Percentiles rank a stretch among this genome's conserved stretches.
phyloP scores from a whole-genome alignment of 1,140 invertebrate species.

The Campodea augens region DNA sequence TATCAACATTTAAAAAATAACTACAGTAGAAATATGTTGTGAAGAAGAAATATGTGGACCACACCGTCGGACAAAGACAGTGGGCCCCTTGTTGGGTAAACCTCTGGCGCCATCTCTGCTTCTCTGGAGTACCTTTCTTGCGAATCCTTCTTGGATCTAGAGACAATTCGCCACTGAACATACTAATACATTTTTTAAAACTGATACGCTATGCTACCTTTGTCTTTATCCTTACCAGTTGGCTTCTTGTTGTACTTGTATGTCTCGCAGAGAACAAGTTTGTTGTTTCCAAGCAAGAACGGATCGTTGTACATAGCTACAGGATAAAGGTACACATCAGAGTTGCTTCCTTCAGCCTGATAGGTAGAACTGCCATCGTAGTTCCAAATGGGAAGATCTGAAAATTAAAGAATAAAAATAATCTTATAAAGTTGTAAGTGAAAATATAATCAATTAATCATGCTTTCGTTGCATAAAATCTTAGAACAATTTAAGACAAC shows the following conservation, averaged over 20 bases:
- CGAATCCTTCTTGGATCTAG: background rate
- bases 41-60: no score
- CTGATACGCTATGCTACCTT: no score
- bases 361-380: conserved; percentile 36
- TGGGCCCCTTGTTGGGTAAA: background rate
- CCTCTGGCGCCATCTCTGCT: no score
- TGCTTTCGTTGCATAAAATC: no score
- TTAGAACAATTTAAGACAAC: no score
- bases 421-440: no score
- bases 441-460: no score
- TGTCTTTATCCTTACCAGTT: conserved; percentile 23
- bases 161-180: background rate
- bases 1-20: no score
- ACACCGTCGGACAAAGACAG: no score
- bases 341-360: conserved; percentile 22
- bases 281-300: conserved; percentile 32
- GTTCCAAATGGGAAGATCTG: conserved; percentile 44
- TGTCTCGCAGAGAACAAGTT: conserved; percentile 41
- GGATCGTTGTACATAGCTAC: conserved; percentile 39
- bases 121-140: background rate
- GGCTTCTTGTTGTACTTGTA: conserved; percentile 40
- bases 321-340: conserved; percentile 39
- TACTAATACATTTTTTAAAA: no score
- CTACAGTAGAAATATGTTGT: no score
- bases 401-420: no score